Evolutionary conservation across 2,797 vertebrate genomes (phyloP).

Genomic region (Bufotes viridis): DNA sequence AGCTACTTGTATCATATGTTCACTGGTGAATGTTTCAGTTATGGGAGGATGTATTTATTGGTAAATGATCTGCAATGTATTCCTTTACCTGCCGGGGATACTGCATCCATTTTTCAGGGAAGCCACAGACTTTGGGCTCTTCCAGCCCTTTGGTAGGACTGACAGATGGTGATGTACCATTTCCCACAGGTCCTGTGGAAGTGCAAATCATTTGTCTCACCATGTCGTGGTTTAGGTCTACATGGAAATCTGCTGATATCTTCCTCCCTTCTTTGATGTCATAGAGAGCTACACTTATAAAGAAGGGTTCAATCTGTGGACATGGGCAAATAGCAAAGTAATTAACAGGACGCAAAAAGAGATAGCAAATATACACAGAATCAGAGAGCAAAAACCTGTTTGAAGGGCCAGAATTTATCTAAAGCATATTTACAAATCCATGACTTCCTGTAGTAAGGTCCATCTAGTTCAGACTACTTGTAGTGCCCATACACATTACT

Average conservation of each 20-base stretch:
- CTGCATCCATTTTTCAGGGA: slow-evolving; percentile 90
- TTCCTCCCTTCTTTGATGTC: slow-evolving; percentile 89
- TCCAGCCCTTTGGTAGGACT: slow-evolving; percentile 77
- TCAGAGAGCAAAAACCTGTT: no score
- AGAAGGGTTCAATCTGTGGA: slow-evolving; percentile 93
- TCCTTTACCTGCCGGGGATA: slow-evolving; percentile 90
- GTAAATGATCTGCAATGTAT: background rate
- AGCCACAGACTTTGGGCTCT: slow-evolving; percentile 81
- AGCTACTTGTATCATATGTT: no score
- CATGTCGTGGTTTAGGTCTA: slow-evolving; percentile 89
- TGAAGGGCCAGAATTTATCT: background rate
- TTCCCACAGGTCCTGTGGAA: slow-evolving; percentile 75
- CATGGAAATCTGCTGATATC: slow-evolving; percentile 94
- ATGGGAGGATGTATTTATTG: background rate
- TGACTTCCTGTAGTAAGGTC: no score
- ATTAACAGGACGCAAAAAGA: background rate
- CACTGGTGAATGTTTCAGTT: no score
- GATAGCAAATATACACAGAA: background rate
- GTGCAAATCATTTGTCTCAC: slow-evolving; percentile 78
- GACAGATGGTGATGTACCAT: slow-evolving; percentile 76
- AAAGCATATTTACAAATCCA: background rate
- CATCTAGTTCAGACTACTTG: no score
- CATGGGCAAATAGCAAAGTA: slow-evolving; percentile 47
- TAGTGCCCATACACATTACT: no score
- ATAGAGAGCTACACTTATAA: slow-evolving; percentile 87